Base-by-base conservation (phyloP, 2,888 invertebrate species). In the Xanthia togata region DNA sequence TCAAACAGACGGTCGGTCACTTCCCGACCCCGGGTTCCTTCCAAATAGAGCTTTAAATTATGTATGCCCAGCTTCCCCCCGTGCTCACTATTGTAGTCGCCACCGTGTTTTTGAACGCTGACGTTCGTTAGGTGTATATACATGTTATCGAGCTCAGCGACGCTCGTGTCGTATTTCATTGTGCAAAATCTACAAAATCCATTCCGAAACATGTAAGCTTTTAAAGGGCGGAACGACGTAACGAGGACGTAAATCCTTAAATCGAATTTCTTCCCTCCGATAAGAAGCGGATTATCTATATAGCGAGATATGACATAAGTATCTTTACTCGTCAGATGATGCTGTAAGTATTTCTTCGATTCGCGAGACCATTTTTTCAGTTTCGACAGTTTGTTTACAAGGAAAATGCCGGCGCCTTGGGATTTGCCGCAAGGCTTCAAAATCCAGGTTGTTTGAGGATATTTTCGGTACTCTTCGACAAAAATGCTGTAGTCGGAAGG, bases 131-230 rank as follows among this genome's bases (percentile, higher is more conserved):
- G 97, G 96, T 99, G 99, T 73, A 99, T 98, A 91, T 99, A 99
- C 98, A 98, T 98, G 93, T 98, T 99, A 93, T 99, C 99, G 88
- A 98, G 95, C 93, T 98, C 98, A 53, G 98, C 98, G 53, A 98
- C 98, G 92, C 98, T 98, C 0, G 98, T 98, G 91, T 98, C 98
- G 91, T 99, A 99, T 93, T 99, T 99, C 73, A 99, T 98, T 2
- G 99, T 99, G 91, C 99, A 99, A 95, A 99, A 99, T 77, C 99
- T 97, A 93, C 99, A 99, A 95, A 99, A 99, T 38, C 99, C 99
- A 73, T 98, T 97, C 87, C 98, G 98, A 93, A 98, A 99, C 91
- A 99, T 97, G 94, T 99, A 99, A 55, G 98, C 99, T 94, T 99
- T 99, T 86, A 99, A 95, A 35, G 99, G 99, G 67, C 98, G 97